A percentile compares a stretch with the other conserved stretches of the same genome.
phyloP scores from a whole-genome alignment of 2,797 vertebrate genomes.

The Sebastes miniatus region DNA sequence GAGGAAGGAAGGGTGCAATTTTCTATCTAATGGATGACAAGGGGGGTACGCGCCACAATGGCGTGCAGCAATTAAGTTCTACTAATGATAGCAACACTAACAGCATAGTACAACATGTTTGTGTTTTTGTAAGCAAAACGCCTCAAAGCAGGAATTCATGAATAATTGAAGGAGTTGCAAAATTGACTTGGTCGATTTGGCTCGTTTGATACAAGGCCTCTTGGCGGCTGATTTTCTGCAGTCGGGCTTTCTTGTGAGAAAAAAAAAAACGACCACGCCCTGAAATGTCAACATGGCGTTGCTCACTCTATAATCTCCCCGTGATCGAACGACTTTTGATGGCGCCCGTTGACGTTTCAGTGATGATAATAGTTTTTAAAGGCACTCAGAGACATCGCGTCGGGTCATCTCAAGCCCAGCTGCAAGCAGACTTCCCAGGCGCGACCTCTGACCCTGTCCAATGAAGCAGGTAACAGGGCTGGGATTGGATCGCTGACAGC shows the following conservation, averaged over 20 bases:
- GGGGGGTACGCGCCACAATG: slow-evolving; percentile 2
- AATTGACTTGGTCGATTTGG: slow-evolving; percentile 47
- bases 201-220: slow-evolving; percentile 31
- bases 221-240: slow-evolving; percentile 38
- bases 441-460: slow-evolving; percentile 74
- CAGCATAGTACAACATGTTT: slow-evolving; percentile 25
- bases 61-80: slow-evolving; percentile 30
- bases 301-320: slow-evolving; percentile 1
- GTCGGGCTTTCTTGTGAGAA: neutral
- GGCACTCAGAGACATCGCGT: slow-evolving; percentile 45
- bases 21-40: slow-evolving; percentile 48
- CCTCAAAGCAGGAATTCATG: slow-evolving; percentile 54
- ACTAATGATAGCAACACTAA: slow-evolving; percentile 42
- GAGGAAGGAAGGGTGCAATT: slow-evolving; percentile 43
- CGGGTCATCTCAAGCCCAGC: slow-evolving; percentile 49
- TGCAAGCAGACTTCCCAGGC: slow-evolving; percentile 33
- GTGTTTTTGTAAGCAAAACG: slow-evolving; percentile 52
- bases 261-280: slow-evolving; percentile 39
- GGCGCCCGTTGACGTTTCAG: slow-evolving; percentile 40
- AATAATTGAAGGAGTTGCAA: slow-evolving; percentile 60
- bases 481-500: slow-evolving; percentile 75
- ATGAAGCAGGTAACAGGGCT: slow-evolving; percentile 79
- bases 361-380: slow-evolving; percentile 73
- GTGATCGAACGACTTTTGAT: slow-evolving; percentile 53
- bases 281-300: slow-evolving; percentile 16